Evolutionary conservation across 2,888 invertebrate genomes (phyloP).

Genomic region (Lasiommata megera): DNA sequence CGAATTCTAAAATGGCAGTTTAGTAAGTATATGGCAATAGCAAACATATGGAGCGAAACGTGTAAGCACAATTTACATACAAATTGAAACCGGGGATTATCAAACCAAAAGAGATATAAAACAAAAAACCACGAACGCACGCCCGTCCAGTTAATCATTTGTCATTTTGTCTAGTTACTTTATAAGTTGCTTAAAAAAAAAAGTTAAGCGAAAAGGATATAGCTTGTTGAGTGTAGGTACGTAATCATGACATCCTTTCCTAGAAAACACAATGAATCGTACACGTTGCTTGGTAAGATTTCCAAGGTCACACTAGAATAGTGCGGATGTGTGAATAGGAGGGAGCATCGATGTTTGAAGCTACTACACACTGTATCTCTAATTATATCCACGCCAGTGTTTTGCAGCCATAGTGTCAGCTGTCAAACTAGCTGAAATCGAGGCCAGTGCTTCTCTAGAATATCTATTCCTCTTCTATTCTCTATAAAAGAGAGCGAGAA

Average conservation of each 20-base stretch:
- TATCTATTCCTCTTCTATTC: not conserved
- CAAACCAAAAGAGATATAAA: no score
- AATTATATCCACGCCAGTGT: conserved; percentile 33
- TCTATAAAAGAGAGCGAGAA: no score
- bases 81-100: conserved; percentile 14
- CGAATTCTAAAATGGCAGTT: no score
- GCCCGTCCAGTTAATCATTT: no score
- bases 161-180: no score
- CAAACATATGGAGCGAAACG: conserved; percentile 2
- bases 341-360: conserved; percentile 55
- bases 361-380: conserved; percentile 40
- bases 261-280: conserved; percentile 41
- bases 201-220: conserved; percentile 4
- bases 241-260: conserved; percentile 36
- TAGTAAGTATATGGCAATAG: not conserved
- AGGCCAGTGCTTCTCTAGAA: conserved; percentile 11
- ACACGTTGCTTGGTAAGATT: conserved; percentile 51
- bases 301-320: conserved; percentile 66
- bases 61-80: conserved; percentile 7
- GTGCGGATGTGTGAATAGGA: conserved; percentile 54
- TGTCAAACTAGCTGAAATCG: conserved; percentile 38
- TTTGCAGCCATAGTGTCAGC: conserved; percentile 46
- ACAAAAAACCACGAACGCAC: no score
- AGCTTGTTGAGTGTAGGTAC: conserved; percentile 16
- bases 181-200: not conserved